Evolutionary conservation across 2,797 vertebrate genomes (phyloP), one percentile per base, ranked within the genome.

Genomic region (Sarcophilus harrisii): DNA sequence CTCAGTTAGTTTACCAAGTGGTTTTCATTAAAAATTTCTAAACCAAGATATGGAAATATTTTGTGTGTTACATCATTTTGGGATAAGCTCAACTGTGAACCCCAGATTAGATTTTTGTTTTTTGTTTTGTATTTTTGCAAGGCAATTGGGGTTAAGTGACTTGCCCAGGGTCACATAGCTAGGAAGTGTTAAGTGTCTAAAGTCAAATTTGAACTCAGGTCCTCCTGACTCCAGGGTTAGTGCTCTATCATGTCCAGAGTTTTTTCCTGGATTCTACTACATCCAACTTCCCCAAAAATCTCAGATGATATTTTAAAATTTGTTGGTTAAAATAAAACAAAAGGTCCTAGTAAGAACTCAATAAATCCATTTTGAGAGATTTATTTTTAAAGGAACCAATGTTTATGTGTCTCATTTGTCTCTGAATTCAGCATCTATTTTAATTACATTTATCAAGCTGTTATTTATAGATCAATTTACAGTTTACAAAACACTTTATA

Each of bases 71-170:
- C 92, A 94, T 95, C 89, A 91, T 57, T 93, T 97, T 55, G 96
- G 96, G 97, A 94, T 96, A 93, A 96, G 92, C 90, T 96, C 91
- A 87, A 32, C 81, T 90, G 92, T 97, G 73, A 90, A 92, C 94
- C 38, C 10, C 9, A 55, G 54, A 55, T 55, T 11, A 55, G 54
- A 55, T 55, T 55, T 55, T 55, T 55, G 54, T 55, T 55, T 55
- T 55, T 55, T 55, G 54, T 55, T 55, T 55, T 10, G 9, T 55
- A 55, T 55, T 55, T 55, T 55, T 55, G 54, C 54, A 55, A 55
- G 54, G 54, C 54, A 55, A 55, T 10, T 55, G 54, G 54, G 54
- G 54, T 55, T 55, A 55, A 55, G 54, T 55, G 10, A 11, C 54
- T 10, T 55, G 10, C 54, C 54, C 9, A 55, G 54, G 54, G 1